A percentile compares a stretch with the other conserved stretches of the same genome.
These are phyloP conservation scores for Pardalotus punctatus DNA, from an alignment of 2,113 vertebrate genomes.

Conservation along the genomic window DNA sequence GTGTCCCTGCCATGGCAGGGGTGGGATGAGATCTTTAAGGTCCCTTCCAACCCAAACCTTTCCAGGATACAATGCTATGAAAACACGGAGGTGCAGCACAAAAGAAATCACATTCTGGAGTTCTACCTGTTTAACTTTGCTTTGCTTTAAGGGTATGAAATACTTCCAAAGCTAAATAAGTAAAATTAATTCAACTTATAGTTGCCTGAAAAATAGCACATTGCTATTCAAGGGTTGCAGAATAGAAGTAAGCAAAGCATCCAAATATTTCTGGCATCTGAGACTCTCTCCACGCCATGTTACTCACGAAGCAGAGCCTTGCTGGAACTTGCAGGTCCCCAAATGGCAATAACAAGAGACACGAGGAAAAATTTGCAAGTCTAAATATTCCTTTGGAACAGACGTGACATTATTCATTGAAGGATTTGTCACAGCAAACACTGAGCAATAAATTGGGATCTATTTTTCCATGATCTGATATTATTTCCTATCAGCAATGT, in stretches of 20 bases:
- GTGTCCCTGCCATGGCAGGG: neutral
- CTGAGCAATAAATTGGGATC: neutral
- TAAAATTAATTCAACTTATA: neutral
- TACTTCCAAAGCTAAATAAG: neutral
- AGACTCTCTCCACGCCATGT: neutral
- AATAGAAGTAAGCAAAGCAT: neutral
- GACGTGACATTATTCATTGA: neutral
- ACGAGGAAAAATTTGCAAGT: slow-evolving; percentile 19
- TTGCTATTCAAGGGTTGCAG: neutral
- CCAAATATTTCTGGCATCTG: neutral
- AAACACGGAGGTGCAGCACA: neutral
- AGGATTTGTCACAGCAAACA: neutral
- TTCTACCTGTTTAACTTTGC: neutral
- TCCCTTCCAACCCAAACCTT: neutral
- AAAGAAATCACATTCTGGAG: neutral
- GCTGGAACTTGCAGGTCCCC: slow-evolving; percentile 21
- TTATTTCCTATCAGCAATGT: neutral
- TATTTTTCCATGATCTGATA: neutral
- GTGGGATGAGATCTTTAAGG: neutral
- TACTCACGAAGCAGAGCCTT: neutral
- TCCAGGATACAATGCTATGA: neutral
- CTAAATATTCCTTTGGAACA: slow-evolving; percentile 1
- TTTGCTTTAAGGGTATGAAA: neutral
- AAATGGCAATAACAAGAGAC: slow-evolving; percentile 1
- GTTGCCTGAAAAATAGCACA: neutral